Conservation (phyloP, 2,888 invertebrate genomes). For the Phengaris arion region DNA sequence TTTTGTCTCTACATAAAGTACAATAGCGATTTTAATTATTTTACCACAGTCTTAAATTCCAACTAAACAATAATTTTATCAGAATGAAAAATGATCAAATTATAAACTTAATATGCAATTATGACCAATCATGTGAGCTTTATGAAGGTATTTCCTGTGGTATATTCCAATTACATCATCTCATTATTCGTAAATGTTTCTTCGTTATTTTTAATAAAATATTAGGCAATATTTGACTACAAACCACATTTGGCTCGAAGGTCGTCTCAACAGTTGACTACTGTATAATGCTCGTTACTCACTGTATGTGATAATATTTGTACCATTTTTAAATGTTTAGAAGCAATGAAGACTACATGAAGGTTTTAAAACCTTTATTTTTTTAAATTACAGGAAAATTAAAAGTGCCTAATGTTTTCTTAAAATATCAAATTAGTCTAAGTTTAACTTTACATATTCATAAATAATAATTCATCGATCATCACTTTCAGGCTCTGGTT, state of each 20-base stretch:
- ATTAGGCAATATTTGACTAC: conserved; percentile 23
- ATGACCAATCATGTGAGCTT: background rate
- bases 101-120: background rate
- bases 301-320: background rate
- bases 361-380: no score
- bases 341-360: no score
- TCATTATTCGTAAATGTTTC: conserved; percentile 2
- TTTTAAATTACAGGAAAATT: no score
- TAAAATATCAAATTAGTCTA: no score
- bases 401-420: no score
- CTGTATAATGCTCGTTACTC: conserved; percentile 13
- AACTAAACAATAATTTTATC: no score
- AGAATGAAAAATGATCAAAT: background rate
- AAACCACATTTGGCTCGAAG: conserved; percentile 21
- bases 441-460: no score
- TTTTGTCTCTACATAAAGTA: background rate
- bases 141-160: background rate
- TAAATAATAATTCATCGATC: no score
- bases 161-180: conserved; percentile 5
- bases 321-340: no score
- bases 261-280: background rate
- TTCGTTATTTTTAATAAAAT: conserved; percentile 15
- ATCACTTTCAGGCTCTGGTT: no score
- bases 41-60: background rate
- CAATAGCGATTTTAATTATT: background rate